Conservation (phyloP, 1,140 invertebrate species). For the Pseudoatta argentina region DNA sequence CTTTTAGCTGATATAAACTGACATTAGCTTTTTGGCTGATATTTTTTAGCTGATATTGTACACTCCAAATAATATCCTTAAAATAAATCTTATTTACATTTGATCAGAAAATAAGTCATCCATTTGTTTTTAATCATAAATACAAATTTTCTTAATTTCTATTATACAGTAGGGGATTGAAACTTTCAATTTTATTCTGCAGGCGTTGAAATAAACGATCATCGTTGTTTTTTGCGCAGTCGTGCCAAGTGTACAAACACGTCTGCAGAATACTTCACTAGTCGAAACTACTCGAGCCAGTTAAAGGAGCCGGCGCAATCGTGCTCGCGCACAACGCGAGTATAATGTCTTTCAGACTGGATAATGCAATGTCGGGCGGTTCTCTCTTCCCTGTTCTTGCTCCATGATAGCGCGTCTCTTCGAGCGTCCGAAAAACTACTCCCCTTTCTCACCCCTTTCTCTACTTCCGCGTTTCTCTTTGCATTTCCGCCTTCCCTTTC, state of each 20-base stretch:
- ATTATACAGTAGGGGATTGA: background rate
- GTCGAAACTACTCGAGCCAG: slow-evolving; percentile 11
- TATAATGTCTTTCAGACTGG: slow-evolving; percentile 72
- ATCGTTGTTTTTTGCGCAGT: slow-evolving; percentile 1
- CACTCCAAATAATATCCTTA: background rate
- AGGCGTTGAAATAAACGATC: slow-evolving; percentile 28
- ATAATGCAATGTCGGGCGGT: slow-evolving; percentile 76
- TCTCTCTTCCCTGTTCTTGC: slow-evolving; percentile 75
- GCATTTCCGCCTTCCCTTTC: slow-evolving; percentile 33
- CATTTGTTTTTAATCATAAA: background rate
- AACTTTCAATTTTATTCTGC: background rate
- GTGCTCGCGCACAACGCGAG: slow-evolving; percentile 31
- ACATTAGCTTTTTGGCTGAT: no score
- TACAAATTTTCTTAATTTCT: background rate
- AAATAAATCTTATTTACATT: background rate
- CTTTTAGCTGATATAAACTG: no score
- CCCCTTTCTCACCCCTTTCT: background rate
- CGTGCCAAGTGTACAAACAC: background rate
- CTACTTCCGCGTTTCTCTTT: background rate
- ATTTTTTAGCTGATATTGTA: no score
- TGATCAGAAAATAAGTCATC: background rate
- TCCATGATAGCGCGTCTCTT: slow-evolving; percentile 42
- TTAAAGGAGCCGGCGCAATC: slow-evolving; percentile 6
- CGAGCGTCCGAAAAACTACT: slow-evolving; percentile 70
- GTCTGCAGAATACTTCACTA: background rate